Percentiles rank a stretch among this genome's conserved stretches.
These are phyloP conservation scores for Tyrophagus putrescentiae DNA, from an alignment of 1,140 invertebrate genomes.

Conservation along the genomic window DNA sequence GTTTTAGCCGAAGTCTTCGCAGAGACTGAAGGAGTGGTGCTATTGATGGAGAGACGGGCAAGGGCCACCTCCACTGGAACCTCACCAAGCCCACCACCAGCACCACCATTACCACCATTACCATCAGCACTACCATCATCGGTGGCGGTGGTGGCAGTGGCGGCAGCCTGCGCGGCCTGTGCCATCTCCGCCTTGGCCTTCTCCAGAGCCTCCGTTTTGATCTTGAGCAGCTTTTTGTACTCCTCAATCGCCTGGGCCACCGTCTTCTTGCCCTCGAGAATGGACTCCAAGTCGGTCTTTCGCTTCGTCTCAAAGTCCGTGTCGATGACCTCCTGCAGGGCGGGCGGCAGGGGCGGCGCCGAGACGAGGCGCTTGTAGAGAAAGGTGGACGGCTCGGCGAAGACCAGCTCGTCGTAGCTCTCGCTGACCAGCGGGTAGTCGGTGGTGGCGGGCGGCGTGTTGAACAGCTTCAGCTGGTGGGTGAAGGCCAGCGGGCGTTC, in stretches of 20 bases:
- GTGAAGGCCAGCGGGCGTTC: slow-evolving; percentile 66
- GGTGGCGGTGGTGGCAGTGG: too few species aligned
- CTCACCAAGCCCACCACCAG: too few species aligned
- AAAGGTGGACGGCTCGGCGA: slow-evolving; percentile 77
- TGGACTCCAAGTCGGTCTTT: slow-evolving; percentile 55
- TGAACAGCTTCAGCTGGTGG: slow-evolving; percentile 88
- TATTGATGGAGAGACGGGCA: too few species aligned
- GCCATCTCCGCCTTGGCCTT: slow-evolving; percentile 68
- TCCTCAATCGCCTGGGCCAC: slow-evolving; percentile 66
- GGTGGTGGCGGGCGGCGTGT: slow-evolving; percentile 35
- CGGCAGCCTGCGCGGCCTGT: too few species aligned
- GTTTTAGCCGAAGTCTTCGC: too few species aligned
- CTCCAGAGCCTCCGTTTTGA: too few species aligned
- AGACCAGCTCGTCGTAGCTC: slow-evolving; percentile 42
- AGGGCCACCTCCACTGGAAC: too few species aligned
- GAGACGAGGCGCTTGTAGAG: slow-evolving; percentile 76
- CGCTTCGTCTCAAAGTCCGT: slow-evolving; percentile 89
- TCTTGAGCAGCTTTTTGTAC: slow-evolving; percentile 69
- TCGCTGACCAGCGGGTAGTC: slow-evolving; percentile 24
- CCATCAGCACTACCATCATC: too few species aligned
- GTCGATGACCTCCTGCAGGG: slow-evolving; percentile 61
- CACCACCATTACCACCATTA: too few species aligned
- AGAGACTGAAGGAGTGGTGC: too few species aligned
- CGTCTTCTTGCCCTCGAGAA: slow-evolving; percentile 66
- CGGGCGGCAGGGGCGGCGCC: slow-evolving; percentile 49